Percentiles rank a stretch among this genome's conserved stretches.
Conservation (phyloP, 2,113 vertebrate species). For the Psephotus haematonotus region DNA sequence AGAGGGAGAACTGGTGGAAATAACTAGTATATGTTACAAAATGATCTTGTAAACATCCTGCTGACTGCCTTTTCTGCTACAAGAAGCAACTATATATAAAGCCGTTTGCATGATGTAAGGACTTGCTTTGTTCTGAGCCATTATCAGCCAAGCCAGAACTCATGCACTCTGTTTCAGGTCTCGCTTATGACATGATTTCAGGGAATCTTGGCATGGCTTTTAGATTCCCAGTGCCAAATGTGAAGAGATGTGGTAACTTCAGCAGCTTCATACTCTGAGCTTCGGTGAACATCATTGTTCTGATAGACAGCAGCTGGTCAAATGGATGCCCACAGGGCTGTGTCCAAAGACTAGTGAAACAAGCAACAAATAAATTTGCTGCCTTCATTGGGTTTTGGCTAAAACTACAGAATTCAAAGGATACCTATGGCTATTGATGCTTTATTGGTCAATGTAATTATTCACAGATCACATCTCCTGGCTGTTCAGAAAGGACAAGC, state of each 20-base stretch:
- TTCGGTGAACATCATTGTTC: neutral
- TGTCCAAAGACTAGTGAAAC: neutral
- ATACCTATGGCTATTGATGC: neutral
- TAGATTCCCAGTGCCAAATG: neutral
- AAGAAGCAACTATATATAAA: neutral
- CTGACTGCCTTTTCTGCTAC: neutral
- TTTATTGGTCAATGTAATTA: neutral
- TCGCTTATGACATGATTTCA: neutral
- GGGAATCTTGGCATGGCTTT: neutral
- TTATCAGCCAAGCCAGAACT: neutral
- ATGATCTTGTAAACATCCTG: neutral
- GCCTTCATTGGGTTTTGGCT: neutral
- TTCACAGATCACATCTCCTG: neutral
- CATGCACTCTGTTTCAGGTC: neutral
- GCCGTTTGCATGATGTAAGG: neutral
- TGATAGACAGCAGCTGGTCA: neutral
- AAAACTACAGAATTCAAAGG: neutral
- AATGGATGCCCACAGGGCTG: neutral
- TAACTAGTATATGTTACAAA: neutral
- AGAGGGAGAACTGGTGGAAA: neutral
- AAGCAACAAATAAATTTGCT: neutral
- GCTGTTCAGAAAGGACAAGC: neutral
- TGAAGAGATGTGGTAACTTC: neutral
- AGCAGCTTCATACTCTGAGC: neutral
- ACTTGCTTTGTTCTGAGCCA: neutral